phyloP scores from a whole-genome alignment of 2,888 invertebrate species.

The Cryptocheilus praepositus region DNA sequence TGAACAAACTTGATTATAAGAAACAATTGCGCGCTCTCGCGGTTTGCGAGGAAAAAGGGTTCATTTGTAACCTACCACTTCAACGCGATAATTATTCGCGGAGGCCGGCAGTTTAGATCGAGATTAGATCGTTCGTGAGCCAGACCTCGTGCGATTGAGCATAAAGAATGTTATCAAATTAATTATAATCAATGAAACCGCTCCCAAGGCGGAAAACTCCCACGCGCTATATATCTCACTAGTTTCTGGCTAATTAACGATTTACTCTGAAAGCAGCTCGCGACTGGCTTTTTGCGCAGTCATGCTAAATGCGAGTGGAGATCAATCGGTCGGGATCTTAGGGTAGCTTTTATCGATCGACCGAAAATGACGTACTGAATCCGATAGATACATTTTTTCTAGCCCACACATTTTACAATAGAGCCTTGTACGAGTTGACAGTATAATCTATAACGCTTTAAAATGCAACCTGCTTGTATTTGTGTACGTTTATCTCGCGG shows the following conservation, averaged over 20 bases:
- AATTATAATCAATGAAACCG: conserved; percentile 43
- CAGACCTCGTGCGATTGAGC: conserved; percentile 20
- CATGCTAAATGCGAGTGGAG: conserved; percentile 2
- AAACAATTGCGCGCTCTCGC: conserved; percentile 1
- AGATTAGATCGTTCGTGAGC: conserved; percentile 18
- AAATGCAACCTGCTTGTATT: not conserved
- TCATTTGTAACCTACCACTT: conserved; percentile 7
- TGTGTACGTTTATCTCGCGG: conserved; percentile 7
- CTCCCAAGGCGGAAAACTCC: conserved; percentile 33
- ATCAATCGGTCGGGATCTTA: conserved; percentile 32
- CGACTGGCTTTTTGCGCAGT: conserved; percentile 26
- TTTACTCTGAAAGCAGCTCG: conserved; percentile 34
- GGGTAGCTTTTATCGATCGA: too few relatives aligned
- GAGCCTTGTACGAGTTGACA: not conserved
- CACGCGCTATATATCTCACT: conserved; percentile 32
- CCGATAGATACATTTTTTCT: not conserved
- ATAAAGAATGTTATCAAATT: conserved; percentile 42
- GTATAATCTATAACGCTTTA: not conserved
- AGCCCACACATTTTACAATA: conserved; percentile 2
- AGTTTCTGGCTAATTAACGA: conserved; percentile 43
- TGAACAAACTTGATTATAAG: not conserved
- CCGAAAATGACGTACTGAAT: not conserved
- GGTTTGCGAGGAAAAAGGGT: not conserved
- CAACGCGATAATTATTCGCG: conserved; percentile 15
- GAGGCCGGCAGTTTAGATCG: conserved; percentile 1